These are phyloP conservation scores for Chiloscyllium plagiosum DNA, from an alignment of 2,113 vertebrate species.

Conservation along the genomic window DNA sequence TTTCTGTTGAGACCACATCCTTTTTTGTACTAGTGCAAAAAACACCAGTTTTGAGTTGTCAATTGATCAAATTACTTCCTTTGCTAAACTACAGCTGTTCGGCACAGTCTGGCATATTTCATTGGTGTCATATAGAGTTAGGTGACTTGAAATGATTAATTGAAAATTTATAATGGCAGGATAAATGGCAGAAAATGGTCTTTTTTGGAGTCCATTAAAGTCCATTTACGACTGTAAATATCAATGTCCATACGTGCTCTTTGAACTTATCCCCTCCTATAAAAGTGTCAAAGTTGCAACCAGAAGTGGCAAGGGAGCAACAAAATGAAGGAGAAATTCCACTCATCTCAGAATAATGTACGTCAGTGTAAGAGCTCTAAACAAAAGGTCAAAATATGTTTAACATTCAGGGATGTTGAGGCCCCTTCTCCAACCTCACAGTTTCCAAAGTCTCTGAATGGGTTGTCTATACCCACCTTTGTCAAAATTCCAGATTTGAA, in stretches of 20 bases:
- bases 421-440: not conserved
- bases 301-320: not conserved
- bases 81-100: not conserved
- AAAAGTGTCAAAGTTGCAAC: not conserved
- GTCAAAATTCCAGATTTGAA: not conserved
- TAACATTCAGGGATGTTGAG: not conserved
- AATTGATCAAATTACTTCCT: not conserved
- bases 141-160: slow-evolving; percentile 9
- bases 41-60: not conserved
- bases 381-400: not conserved
- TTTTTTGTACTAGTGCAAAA: not conserved
- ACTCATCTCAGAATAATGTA: not conserved
- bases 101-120: not conserved
- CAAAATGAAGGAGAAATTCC: not conserved
- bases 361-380: not conserved
- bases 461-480: not conserved
- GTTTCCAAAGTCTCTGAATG: not conserved
- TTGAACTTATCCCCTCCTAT: not conserved
- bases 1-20: not conserved
- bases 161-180: not conserved
- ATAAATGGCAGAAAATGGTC: not conserved
- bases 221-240: not conserved
- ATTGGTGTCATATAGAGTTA: not conserved
- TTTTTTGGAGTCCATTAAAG: not conserved
- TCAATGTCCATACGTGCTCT: not conserved